Evolutionary conservation across 2,888 invertebrate genomes (phyloP).

Genomic region (Agrotis exclamationis): DNA sequence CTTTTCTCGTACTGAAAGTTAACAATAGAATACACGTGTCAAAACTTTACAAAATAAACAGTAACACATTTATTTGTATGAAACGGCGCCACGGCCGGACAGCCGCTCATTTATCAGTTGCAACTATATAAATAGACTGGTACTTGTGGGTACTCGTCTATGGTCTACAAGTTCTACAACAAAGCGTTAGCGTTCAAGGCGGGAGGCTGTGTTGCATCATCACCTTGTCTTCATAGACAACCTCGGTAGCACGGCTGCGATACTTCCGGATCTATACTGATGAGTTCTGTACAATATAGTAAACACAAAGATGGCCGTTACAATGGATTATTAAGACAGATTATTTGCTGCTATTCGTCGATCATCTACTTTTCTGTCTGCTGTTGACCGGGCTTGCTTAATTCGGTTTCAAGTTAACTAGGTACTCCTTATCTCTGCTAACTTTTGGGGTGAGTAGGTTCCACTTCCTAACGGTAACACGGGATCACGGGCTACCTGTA

Average conservation of each 20-base stretch:
- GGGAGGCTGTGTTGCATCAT: constrained; percentile 70
- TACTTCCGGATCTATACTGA: constrained; percentile 58
- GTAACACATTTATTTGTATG: constrained; percentile 29
- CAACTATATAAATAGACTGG: constrained; percentile 75
- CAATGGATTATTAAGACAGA: no score
- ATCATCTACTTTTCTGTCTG: no score
- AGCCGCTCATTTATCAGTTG: constrained; percentile 71
- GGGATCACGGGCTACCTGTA: no score
- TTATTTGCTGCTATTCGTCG: no score
- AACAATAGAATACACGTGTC: constrained; percentile 22
- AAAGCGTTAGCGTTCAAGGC: constrained; percentile 72
- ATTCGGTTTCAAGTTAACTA: no score
- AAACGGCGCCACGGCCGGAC: constrained; percentile 9
- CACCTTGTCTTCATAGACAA: constrained; percentile 43
- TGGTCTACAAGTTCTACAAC: constrained; percentile 1
- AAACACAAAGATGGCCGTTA: no score
- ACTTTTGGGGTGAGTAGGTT: no score
- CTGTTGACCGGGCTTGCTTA: no score
- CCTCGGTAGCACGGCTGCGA: constrained; percentile 38
- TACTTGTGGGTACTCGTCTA: constrained; percentile 29
- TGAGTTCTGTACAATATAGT: background rate
- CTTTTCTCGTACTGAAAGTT: background rate
- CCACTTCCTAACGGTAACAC: no score
- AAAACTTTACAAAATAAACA: constrained; percentile 2
- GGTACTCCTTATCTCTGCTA: no score